phyloP scores from a whole-genome alignment of 1,140 invertebrate genomes.

The Dysdera silvatica region DNA sequence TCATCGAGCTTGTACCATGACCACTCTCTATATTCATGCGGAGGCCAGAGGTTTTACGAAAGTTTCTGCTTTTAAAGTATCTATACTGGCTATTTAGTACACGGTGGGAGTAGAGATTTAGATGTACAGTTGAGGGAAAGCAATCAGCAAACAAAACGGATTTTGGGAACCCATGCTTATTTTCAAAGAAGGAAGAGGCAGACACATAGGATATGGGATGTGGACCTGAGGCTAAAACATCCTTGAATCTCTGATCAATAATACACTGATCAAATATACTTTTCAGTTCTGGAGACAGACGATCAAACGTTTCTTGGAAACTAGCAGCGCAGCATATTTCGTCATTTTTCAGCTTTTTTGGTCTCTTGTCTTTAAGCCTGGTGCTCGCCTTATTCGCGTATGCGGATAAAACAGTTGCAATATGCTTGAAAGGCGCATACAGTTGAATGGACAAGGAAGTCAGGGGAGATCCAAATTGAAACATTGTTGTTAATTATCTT shows the following conservation, averaged over 20 bases:
- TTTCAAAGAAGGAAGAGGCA: conserved; percentile 11
- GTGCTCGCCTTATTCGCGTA: conserved; percentile 18
- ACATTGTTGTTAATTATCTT: too few species aligned
- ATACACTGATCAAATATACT: conserved; percentile 1
- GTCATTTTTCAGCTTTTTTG: background rate
- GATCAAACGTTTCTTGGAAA: conserved; percentile 7
- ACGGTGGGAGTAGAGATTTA: background rate
- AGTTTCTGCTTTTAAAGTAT: conserved; percentile 20
- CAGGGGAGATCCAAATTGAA: conserved; percentile 17
- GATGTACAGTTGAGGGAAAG: background rate
- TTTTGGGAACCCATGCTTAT: conserved; percentile 23
- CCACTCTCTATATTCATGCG: background rate
- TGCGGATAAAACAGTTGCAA: conserved; percentile 11
- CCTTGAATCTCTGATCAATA: background rate
- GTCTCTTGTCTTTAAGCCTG: conserved; percentile 5
- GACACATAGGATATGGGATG: conserved; percentile 12
- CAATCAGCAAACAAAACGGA: background rate
- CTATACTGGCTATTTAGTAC: background rate
- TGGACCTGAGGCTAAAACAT: background rate
- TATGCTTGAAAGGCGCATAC: conserved; percentile 12
- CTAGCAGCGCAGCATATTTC: conserved; percentile 2
- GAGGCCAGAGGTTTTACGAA: conserved; percentile 9
- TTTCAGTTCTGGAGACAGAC: conserved; percentile 2
- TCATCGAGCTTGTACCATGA: background rate
- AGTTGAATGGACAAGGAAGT: conserved; percentile 6